Evolutionary conservation across 2,888 invertebrate species (phyloP).

Genomic region (Lucinisca nassula): DNA sequence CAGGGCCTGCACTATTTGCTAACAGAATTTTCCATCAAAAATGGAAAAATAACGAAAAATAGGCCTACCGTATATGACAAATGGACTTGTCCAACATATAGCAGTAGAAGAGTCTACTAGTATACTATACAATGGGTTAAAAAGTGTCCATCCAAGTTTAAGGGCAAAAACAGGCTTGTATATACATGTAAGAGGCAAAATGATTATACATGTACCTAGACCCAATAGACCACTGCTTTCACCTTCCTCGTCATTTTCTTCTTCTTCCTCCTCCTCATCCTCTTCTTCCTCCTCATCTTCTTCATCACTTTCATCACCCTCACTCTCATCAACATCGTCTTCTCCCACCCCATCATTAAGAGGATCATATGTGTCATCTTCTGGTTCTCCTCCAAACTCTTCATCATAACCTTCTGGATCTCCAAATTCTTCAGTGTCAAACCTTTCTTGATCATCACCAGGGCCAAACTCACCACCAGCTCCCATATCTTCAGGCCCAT

Average conservation of each 20-base stretch:
- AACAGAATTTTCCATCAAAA: no score
- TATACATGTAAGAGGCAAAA: no score
- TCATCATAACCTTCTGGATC: slow-evolving; percentile 35
- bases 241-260: slow-evolving; percentile 69
- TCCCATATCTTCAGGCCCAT: neutral
- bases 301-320: slow-evolving; percentile 50
- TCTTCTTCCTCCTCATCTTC: slow-evolving; percentile 48
- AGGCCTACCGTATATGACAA: no score
- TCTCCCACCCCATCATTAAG: slow-evolving; percentile 46
- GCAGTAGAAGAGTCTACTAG: no score
- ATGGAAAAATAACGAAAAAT: no score
- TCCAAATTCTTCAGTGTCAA: slow-evolving; percentile 11
- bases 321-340: slow-evolving; percentile 37
- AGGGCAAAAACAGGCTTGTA: no score
- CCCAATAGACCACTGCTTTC: no score
- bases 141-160: no score
- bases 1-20: no score
- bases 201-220: no score
- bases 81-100: no score
- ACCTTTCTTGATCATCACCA: neutral
- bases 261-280: slow-evolving; percentile 46
- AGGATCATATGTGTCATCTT: slow-evolving; percentile 29
- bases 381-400: neutral
- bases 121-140: no score
- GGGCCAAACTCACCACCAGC: slow-evolving; percentile 45